Evolutionary conservation across 1,140 invertebrate species (phyloP).

Genomic region (Wiebesia pumilae): DNA sequence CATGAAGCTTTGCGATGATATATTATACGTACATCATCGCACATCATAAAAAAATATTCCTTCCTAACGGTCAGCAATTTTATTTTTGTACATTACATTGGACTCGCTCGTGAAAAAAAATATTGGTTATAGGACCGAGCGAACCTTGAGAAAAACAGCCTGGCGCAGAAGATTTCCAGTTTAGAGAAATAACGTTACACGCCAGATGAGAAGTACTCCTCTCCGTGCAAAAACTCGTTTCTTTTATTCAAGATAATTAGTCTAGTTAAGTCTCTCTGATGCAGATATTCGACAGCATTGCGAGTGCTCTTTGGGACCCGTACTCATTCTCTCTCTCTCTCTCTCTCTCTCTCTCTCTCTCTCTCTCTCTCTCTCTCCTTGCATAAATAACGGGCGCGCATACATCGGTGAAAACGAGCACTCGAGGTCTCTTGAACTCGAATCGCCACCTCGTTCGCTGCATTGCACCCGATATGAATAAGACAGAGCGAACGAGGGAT

Average conservation of each 20-base stretch:
- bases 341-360: neutral
- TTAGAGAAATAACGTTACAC: neutral
- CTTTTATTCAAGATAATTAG: conserved; percentile 19
- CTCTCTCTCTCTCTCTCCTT: neutral
- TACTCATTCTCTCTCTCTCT: neutral
- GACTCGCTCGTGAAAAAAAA: too few species aligned
- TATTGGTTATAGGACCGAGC: neutral
- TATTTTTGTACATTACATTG: too few species aligned
- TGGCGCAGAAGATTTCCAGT: neutral
- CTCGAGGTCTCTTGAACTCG: neutral
- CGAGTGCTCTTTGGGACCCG: neutral
- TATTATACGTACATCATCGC: too few species aligned
- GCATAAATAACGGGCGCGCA: conserved; percentile 24
- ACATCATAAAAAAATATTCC: too few species aligned
- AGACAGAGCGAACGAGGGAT: neutral
- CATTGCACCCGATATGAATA: neutral
- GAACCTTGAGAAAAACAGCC: neutral
- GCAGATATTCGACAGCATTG: neutral
- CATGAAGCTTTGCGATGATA: too few species aligned
- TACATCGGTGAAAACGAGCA: neutral
- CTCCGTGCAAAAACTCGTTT: conserved; percentile 4
- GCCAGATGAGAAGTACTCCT: neutral
- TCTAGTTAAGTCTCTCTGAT: neutral
- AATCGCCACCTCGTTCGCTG: neutral
- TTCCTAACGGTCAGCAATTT: too few species aligned